phyloP scores from a whole-genome alignment of 2,797 vertebrate species.

The Pygocentrus nattereri region DNA sequence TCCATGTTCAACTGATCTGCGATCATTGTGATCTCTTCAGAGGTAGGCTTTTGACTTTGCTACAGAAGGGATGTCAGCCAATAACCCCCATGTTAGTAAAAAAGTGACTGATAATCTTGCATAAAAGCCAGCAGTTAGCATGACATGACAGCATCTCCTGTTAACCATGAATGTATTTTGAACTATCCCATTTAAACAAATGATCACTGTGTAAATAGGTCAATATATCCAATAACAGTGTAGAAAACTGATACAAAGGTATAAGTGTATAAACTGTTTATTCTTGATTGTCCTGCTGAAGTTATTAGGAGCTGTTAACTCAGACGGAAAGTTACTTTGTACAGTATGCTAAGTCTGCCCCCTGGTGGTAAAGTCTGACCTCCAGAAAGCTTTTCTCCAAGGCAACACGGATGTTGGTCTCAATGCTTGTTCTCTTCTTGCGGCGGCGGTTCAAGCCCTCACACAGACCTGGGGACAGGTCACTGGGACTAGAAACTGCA shows the following conservation, averaged over 20 bases:
- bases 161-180: too few relatives aligned
- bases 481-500: slow-evolving; percentile 84
- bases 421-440: slow-evolving; percentile 93
- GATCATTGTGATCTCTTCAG: slow-evolving; percentile 90
- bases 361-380: slow-evolving; percentile 69
- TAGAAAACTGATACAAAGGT: too few relatives aligned
- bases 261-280: too few relatives aligned
- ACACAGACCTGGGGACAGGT: slow-evolving; percentile 74
- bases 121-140: background rate
- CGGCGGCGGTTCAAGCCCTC: slow-evolving; percentile 88
- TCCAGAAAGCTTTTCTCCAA: slow-evolving; percentile 92
- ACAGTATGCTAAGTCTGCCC: background rate
- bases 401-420: slow-evolving; percentile 90
- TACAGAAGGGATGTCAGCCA: slow-evolving; percentile 25
- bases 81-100: slow-evolving; percentile 20
- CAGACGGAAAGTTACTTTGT: background rate
- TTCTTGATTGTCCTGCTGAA: too few relatives aligned
- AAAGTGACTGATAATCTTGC: background rate
- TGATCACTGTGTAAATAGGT: too few relatives aligned
- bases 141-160: too few relatives aligned
- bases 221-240: too few relatives aligned
- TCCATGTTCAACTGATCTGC: slow-evolving; percentile 91
- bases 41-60: slow-evolving; percentile 91
- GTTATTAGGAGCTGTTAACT: background rate
- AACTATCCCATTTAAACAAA: too few relatives aligned